phyloP scores from a whole-genome alignment of 2,888 invertebrate species.

The Calliphora vomitoria region DNA sequence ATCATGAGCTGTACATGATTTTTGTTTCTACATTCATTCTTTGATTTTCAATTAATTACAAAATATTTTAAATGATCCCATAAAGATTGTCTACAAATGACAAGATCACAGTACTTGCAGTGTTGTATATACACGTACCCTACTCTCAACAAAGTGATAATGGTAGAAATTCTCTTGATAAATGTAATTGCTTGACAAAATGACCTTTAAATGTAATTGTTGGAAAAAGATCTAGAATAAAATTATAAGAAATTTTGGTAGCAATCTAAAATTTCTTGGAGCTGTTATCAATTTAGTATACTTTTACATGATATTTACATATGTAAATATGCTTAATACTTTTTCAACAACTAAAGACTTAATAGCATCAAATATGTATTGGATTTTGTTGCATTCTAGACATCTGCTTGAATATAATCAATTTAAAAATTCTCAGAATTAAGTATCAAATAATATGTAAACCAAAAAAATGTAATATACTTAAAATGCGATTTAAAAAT shows the following conservation, averaged over 20 bases:
- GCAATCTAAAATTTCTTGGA: neutral
- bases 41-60: slow-evolving; percentile 69
- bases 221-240: neutral
- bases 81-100: slow-evolving; percentile 55
- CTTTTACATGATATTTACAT: too few species aligned
- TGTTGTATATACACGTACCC: slow-evolving; percentile 12
- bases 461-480: too few species aligned
- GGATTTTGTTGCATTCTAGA: too few species aligned
- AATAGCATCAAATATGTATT: too few species aligned
- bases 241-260: neutral
- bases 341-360: too few species aligned
- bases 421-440: too few species aligned
- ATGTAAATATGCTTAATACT: too few species aligned
- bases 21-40: slow-evolving; percentile 5
- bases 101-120: neutral
- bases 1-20: slow-evolving; percentile 30
- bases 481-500: too few species aligned
- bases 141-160: neutral
- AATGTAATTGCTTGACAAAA: neutral
- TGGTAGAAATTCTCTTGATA: neutral
- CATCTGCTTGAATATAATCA: too few species aligned
- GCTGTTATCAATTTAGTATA: too few species aligned
- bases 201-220: neutral
- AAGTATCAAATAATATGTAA: too few species aligned
- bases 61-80: slow-evolving; percentile 58